A percentile compares a stretch with the other conserved stretches of the same genome.
These are phyloP conservation scores for Semnopithecus entellus DNA, from an alignment of 2,113 vertebrate species.

Conservation along the genomic window DNA sequence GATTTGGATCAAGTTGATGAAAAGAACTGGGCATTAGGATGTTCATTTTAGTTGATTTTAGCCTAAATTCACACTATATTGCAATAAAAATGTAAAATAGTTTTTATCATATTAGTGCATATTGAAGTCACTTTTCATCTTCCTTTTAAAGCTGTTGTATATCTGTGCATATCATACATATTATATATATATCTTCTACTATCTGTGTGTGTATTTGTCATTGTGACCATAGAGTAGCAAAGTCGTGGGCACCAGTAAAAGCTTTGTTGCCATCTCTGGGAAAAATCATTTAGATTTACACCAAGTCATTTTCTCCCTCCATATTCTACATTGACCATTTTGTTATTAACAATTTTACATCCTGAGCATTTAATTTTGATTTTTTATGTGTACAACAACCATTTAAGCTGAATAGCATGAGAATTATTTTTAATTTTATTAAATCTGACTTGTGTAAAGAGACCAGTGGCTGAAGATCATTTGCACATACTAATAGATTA, in stretches of 20 bases:
- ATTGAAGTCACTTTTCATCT: slow-evolving; percentile 55
- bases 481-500: slow-evolving; percentile 83
- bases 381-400: slow-evolving; percentile 46
- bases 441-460: slow-evolving; percentile 78
- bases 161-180: neutral
- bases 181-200: neutral
- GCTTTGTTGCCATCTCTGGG: neutral
- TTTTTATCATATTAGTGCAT: slow-evolving; percentile 52
- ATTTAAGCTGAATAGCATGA: slow-evolving; percentile 71
- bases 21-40: neutral
- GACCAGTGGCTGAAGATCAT: slow-evolving; percentile 59
- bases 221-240: neutral
- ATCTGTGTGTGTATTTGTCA: neutral
- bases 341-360: slow-evolving; percentile 44
- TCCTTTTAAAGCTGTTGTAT: neutral
- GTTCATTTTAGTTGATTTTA: neutral
- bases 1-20: neutral
- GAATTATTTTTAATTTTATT: slow-evolving; percentile 76
- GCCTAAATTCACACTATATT: neutral
- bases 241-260: neutral
- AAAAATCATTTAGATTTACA: neutral
- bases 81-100: neutral
- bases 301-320: neutral
- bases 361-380: slow-evolving; percentile 31
- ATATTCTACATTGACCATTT: slow-evolving; percentile 18